A percentile compares a stretch with the other conserved stretches of the same genome.
phyloP scores from a whole-genome alignment of 2,888 invertebrate species.

The Dasysyrphus albostriatus region DNA sequence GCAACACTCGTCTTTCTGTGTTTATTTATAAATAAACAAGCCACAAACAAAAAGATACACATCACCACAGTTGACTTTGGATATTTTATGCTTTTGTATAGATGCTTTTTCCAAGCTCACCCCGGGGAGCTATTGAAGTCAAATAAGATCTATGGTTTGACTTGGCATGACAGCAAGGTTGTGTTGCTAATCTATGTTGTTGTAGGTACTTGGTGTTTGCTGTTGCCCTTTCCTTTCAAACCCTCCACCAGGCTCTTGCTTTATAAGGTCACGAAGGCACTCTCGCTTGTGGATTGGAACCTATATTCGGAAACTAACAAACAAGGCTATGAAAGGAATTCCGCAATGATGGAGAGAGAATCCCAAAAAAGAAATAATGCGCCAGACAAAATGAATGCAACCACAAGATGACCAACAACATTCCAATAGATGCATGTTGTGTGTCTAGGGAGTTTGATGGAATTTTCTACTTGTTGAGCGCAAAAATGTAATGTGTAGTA shows the following conservation, averaged over 20 bases:
- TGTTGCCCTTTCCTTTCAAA: not conserved
- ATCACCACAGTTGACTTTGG: not conserved
- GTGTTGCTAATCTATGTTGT: slow-evolving; percentile 29
- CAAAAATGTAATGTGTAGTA: not conserved
- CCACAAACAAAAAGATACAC: slow-evolving; percentile 37
- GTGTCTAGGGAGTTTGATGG: slow-evolving; percentile 40
- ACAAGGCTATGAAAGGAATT: slow-evolving; percentile 58
- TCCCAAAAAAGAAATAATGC: slow-evolving; percentile 58
- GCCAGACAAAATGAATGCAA: slow-evolving; percentile 54
- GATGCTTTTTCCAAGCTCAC: slow-evolving; percentile 57
- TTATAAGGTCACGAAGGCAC: slow-evolving; percentile 57
- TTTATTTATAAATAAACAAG: slow-evolving; percentile 54
- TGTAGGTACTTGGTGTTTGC: slow-evolving; percentile 27
- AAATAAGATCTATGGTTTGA: slow-evolving; percentile 68
- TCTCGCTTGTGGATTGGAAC: slow-evolving; percentile 62
- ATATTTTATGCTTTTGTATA: slow-evolving; percentile 13
- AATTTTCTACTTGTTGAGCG: not conserved
- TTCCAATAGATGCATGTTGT: slow-evolving; percentile 33
- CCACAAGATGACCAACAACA: slow-evolving; percentile 43
- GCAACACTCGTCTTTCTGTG: slow-evolving; percentile 48
- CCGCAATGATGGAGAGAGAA: slow-evolving; percentile 53
- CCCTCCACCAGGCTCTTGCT: not conserved
- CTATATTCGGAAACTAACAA: slow-evolving; percentile 71
- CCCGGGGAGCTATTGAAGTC: slow-evolving; percentile 69
- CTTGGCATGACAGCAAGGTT: slow-evolving; percentile 39